Base-by-base conservation (phyloP, 2,113 vertebrate species). In the Sphaerodactylus townsendi region DNA sequence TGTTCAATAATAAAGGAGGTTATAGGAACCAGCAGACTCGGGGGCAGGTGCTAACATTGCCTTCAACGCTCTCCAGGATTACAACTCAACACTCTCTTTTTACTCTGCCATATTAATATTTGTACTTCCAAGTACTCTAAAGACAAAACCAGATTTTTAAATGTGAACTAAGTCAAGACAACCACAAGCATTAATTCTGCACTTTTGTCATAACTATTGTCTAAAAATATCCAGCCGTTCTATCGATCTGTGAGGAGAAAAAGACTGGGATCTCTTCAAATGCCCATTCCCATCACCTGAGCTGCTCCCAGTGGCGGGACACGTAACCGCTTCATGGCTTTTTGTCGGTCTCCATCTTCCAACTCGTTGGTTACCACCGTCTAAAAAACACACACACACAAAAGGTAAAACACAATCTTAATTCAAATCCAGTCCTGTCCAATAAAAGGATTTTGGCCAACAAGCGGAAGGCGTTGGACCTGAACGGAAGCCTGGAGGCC, bases 281-380 rank as follows among this genome's bases (percentile, higher is more conserved):
- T 85, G 30, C 25, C 85, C 71, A 83, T 0, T 7, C 23, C 85
- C 95, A 87, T 96, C 90, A 99, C 99, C 98, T 99, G 98, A 93
- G 99, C 98, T 90, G 99, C 99, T 89, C 99, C 99, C 87, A 99
- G 96, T 41, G 99, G 99, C 87, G 99, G 98, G 79, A 99, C 99
- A 91, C 99, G 97, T 91, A 99, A 94, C 86, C 99, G 97, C 94
- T 99, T 99, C 99, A 99, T 99, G 90, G 99, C 99, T 95, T 95
- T 99, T 94, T 99, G 99, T 92, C 99, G 97, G 87, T 99, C 98
- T 86, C 98, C 99, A 93, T 97, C 98, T 95, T 99, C 99, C 95
- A 99, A 96, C 93, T 99, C 99, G 33, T 97, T 97, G 89, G 98
- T 99, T 88, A 99, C 98, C 90, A 99, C 94, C 62, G 98, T 96